Conservation (phyloP, 2,888 invertebrate species). For the Ornithoptera alexandrae region DNA sequence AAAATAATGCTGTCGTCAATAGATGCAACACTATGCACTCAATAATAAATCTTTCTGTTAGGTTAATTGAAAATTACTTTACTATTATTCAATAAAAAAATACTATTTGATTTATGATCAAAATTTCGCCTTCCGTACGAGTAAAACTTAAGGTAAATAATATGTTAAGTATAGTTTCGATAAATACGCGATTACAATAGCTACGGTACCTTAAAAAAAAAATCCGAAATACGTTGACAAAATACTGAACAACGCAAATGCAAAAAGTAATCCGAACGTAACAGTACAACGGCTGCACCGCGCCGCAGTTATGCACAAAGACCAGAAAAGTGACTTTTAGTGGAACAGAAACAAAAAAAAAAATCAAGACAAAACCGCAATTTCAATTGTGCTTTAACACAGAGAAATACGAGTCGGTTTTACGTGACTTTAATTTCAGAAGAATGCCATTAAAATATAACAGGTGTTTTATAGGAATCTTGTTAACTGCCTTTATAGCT, state of each 20-base stretch:
- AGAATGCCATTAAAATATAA: constrained; percentile 28
- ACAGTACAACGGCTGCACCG: constrained; percentile 13
- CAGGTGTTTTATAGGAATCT: constrained; percentile 32
- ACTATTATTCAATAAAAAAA: too few relatives aligned
- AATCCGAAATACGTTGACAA: not conserved
- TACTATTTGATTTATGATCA: too few relatives aligned
- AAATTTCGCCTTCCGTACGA: too few relatives aligned
- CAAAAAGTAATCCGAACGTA: constrained; percentile 15
- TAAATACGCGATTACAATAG: not conserved
- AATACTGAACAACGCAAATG: constrained; percentile 5
- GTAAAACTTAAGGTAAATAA: too few relatives aligned
- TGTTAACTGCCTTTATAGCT: constrained; percentile 30
- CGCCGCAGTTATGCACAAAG: constrained; percentile 22
- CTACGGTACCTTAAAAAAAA: not conserved
- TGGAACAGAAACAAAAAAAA: constrained; percentile 21
- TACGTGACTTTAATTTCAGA: constrained; percentile 7
- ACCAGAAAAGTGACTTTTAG: constrained; percentile 30
- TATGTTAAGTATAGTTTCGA: not conserved
- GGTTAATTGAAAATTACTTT: too few relatives aligned
- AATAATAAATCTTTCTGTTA: too few relatives aligned
- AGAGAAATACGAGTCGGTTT: constrained; percentile 10
- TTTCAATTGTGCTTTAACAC: constrained; percentile 16
- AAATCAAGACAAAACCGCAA: constrained; percentile 13
- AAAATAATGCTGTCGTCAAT: too few relatives aligned
- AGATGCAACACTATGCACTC: too few relatives aligned